Conservation (phyloP, 2,113 vertebrate species). For the Lucifuga dentata region DNA sequence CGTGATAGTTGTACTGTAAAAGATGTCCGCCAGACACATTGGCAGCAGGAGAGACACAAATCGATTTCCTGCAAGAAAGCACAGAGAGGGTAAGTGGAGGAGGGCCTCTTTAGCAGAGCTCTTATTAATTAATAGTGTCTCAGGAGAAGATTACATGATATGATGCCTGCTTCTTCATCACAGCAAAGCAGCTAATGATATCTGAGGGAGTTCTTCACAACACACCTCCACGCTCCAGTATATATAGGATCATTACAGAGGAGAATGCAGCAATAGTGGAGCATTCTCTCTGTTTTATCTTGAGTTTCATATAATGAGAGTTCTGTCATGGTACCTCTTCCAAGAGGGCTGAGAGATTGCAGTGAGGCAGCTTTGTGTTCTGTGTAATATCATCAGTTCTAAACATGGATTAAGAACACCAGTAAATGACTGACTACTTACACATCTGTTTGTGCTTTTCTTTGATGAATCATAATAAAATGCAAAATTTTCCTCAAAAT, state of each 20-base stretch:
- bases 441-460: not conserved
- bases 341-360: conserved; percentile 19
- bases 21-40: conserved; percentile 76
- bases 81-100: conserved; percentile 72
- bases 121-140: conserved; percentile 86
- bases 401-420: not conserved
- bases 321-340: conserved; percentile 33
- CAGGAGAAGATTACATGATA: conserved; percentile 76
- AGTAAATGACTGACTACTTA: too few species aligned
- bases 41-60: conserved; percentile 76
- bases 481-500: too few species aligned
- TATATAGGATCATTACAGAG: conserved; percentile 41
- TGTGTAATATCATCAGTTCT: conserved; percentile 4
- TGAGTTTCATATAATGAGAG: conserved; percentile 46
- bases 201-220: conserved; percentile 74
- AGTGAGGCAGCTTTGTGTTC: conserved; percentile 7
- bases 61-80: conserved; percentile 83
- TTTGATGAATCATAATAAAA: too few species aligned
- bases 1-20: conserved; percentile 70
- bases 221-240: conserved; percentile 42
- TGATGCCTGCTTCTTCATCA: conserved; percentile 77
- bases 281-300: conserved; percentile 33
- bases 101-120: conserved; percentile 78
- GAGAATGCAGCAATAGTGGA: conserved; percentile 37
- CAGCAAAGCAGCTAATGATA: conserved; percentile 77